Percentiles rank a stretch among this genome's conserved stretches.
Conservation (phyloP, 2,888 invertebrate genomes). For the Callimorpha dominula region DNA sequence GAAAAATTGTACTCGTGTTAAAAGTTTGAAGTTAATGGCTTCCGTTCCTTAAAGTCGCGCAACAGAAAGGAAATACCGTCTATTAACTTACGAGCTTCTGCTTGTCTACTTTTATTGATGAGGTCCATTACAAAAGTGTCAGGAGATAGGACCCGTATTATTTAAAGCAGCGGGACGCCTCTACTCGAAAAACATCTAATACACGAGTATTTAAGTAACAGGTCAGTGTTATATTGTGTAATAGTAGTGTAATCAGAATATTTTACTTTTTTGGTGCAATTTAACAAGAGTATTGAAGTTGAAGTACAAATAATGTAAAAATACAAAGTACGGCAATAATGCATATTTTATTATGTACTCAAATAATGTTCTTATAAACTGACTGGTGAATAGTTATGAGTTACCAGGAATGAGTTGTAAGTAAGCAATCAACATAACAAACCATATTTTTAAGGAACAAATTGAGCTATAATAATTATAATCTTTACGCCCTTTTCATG, state of each 20-base stretch:
- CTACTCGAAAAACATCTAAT: background rate
- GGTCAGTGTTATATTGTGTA: background rate
- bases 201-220: background rate
- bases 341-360: no score
- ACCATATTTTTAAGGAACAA: no score
- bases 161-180: conserved; percentile 4
- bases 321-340: no score
- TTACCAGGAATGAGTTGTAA: no score
- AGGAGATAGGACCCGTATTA: conserved; percentile 23
- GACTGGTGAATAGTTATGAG: no score
- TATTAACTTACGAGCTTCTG: conserved; percentile 37
- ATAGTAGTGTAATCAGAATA: background rate
- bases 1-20: no score
- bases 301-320: no score
- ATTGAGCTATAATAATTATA: no score
- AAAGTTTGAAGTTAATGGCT: background rate
- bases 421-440: no score
- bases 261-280: background rate
- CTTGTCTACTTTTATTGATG: conserved; percentile 36
- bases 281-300: no score
- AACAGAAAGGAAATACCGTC: background rate
- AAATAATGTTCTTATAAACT: no score
- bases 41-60: background rate
- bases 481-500: no score
- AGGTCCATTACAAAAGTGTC: conserved; percentile 30